Percentiles rank a stretch among this genome's conserved stretches.
These are phyloP conservation scores for Acridotheres tristis DNA, from an alignment of 2,797 vertebrate species.

Conservation along the genomic window DNA sequence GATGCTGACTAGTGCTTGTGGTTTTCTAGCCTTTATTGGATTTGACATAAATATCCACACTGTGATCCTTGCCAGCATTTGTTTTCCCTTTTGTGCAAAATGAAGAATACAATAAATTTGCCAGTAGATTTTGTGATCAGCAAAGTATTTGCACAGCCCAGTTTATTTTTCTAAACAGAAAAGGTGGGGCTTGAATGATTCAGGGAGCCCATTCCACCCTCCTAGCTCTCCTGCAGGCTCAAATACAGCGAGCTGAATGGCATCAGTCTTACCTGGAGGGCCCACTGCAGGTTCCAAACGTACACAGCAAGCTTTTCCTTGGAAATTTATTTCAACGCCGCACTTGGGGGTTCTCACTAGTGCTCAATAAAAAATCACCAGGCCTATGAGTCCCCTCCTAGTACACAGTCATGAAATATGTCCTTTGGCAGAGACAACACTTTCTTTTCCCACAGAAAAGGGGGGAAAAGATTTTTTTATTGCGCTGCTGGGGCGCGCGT, in stretches of 20 bases:
- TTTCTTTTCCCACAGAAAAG: constrained; percentile 58
- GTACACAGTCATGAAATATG: constrained; percentile 40
- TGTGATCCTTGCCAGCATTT: constrained; percentile 43
- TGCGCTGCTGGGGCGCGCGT: neutral
- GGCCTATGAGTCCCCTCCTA: neutral
- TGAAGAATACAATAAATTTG: constrained; percentile 49
- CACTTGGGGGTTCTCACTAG: neutral
- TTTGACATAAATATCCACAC: constrained; percentile 54
- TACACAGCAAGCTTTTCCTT: neutral
- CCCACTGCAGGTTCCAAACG: neutral
- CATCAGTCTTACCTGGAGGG: neutral
- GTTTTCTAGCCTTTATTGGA: constrained; percentile 35
- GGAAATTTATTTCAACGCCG: neutral
- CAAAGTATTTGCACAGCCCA: constrained; percentile 66
- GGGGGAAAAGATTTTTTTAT: neutral
- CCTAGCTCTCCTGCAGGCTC: neutral
- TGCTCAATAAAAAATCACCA: constrained; percentile 17
- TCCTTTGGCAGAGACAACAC: constrained; percentile 41
- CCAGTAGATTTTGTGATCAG: constrained; percentile 73
- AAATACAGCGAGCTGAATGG: neutral
- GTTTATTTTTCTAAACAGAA: constrained; percentile 72
- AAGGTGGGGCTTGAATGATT: constrained; percentile 60
- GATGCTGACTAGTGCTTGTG: neutral
- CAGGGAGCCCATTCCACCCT: constrained; percentile 21
- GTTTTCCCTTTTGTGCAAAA: constrained; percentile 68